Evolutionary conservation across 2,888 invertebrate genomes (phyloP).

Genomic region (Campoplex capitator): DNA sequence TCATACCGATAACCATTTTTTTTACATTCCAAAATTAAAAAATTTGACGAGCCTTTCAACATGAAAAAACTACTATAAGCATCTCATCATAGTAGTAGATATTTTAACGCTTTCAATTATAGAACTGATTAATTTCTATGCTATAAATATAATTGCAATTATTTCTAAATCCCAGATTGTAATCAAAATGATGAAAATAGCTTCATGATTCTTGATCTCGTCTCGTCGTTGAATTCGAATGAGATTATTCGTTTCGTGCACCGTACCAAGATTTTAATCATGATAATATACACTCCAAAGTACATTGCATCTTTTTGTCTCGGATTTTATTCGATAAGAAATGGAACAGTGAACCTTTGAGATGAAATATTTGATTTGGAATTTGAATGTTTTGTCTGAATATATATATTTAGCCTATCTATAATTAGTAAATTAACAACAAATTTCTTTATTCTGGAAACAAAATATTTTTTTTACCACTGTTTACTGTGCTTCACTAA

Average conservation of each 20-base stretch:
- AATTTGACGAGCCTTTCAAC: neutral
- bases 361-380: neutral
- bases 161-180: conserved; percentile 39
- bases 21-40: neutral
- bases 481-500: too few relatives aligned
- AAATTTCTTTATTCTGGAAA: neutral
- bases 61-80: neutral
- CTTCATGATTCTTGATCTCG: neutral
- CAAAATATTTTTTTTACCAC: neutral
- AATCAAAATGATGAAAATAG: conserved; percentile 13
- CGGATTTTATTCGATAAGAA: neutral
- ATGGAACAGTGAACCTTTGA: neutral
- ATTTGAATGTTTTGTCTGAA: neutral
- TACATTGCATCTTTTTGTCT: neutral
- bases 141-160: conserved; percentile 54
- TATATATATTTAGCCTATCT: neutral
- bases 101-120: conserved; percentile 42
- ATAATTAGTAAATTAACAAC: neutral
- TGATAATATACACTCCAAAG: conserved; percentile 13
- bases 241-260: conserved; percentile 16
- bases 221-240: neutral
- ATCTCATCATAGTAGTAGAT: conserved; percentile 32
- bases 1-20: neutral
- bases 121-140: conserved; percentile 12
- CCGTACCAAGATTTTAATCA: conserved; percentile 13